phyloP scores from a whole-genome alignment of 2,113 vertebrate genomes.

The Ptychochromis oligacanthus region DNA sequence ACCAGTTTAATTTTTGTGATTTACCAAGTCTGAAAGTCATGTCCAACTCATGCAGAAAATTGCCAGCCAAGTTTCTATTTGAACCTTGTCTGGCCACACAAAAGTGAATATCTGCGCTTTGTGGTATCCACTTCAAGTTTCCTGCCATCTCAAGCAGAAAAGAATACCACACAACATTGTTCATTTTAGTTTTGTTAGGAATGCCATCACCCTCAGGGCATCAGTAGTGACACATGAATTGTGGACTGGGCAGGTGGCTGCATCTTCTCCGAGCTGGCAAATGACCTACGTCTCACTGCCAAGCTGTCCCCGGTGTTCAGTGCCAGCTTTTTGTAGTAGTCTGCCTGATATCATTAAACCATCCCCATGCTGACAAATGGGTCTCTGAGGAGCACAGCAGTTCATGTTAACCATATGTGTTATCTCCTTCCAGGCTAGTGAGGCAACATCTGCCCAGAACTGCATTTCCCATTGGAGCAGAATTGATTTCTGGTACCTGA shows the following conservation, averaged over 20 bases:
- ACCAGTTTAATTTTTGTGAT: too few species aligned
- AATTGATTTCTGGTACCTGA: not conserved
- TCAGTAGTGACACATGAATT: not conserved
- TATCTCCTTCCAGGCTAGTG: slow-evolving; percentile 3
- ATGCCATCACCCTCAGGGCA: not conserved
- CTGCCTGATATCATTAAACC: slow-evolving; percentile 22
- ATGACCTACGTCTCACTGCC: not conserved
- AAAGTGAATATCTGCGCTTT: too few species aligned
- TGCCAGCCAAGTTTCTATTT: too few species aligned
- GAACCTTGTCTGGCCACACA: too few species aligned
- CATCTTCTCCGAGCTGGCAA: not conserved
- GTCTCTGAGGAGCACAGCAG: slow-evolving; percentile 24
- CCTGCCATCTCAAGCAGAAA: not conserved
- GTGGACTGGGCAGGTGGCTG: not conserved
- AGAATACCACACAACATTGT: not conserved
- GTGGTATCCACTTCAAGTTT: rapidly evolving
- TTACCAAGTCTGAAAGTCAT: too few species aligned
- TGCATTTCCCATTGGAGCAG: not conserved
- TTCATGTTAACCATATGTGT: slow-evolving; percentile 23
- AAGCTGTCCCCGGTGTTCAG: not conserved
- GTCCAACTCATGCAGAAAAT: too few species aligned
- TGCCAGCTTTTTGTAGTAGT: slow-evolving; percentile 30
- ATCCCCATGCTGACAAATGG: slow-evolving; percentile 25
- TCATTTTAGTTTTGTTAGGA: not conserved
- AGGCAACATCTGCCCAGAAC: not conserved